These are phyloP conservation scores for Chrysodeixis includens DNA, from an alignment of 2,888 invertebrate species.

Conservation along the genomic window DNA sequence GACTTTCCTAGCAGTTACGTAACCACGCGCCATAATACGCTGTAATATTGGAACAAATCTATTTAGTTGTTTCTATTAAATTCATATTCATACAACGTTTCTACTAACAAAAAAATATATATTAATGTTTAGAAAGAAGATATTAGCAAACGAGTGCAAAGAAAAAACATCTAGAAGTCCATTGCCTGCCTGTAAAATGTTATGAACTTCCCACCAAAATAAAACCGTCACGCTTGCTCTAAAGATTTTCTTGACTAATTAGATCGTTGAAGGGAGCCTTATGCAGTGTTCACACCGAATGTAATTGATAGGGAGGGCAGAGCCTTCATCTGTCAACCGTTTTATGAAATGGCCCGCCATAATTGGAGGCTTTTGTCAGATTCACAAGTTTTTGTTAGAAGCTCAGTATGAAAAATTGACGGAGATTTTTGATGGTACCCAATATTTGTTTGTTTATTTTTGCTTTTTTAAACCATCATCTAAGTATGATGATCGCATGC, in stretches of 20 bases:
- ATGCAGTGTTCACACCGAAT: constrained; percentile 60
- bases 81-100: no score
- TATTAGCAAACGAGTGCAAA: no score
- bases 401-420: constrained; percentile 40
- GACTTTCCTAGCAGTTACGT: neutral
- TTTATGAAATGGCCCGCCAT: constrained; percentile 63
- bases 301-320: constrained; percentile 68
- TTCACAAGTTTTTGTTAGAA: constrained; percentile 44
- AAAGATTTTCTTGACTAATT: constrained; percentile 23
- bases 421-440: constrained; percentile 27
- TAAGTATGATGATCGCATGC: no score
- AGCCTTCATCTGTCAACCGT: constrained; percentile 69
- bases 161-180: no score
- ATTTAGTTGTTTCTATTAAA: neutral
- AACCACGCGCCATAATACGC: neutral
- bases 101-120: no score
- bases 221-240: no score
- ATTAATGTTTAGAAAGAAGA: neutral
- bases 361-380: constrained; percentile 63
- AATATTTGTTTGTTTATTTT: neutral
- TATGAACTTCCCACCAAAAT: no score
- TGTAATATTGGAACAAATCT: neutral
- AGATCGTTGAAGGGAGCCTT: constrained; percentile 30
- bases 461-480: neutral
- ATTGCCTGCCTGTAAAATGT: no score